These are phyloP conservation scores for Thermophis baileyi DNA, from an alignment of 2,113 vertebrate species.

Conservation along the genomic window DNA sequence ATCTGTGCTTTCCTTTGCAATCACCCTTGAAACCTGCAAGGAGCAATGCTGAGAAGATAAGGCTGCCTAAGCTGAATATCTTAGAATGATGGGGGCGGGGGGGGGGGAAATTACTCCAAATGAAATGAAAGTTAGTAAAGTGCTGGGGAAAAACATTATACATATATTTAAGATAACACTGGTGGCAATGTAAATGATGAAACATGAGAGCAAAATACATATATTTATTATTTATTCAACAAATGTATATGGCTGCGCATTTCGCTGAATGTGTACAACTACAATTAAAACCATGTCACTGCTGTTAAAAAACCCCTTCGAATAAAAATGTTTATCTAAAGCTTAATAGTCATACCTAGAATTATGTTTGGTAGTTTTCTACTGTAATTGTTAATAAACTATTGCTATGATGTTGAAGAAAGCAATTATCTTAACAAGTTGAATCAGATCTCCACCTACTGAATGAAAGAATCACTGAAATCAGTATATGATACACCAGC, in stretches of 20 bases:
- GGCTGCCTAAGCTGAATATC: background rate
- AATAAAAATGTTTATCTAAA: background rate
- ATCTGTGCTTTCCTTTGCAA: slow-evolving; percentile 16
- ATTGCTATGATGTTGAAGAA: background rate
- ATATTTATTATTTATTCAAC: background rate
- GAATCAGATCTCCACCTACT: background rate
- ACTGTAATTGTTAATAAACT: background rate
- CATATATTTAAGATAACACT: background rate
- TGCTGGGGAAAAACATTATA: background rate
- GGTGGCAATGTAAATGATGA: background rate
- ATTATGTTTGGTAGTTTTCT: background rate
- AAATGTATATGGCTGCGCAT: background rate
- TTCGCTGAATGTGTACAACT: background rate
- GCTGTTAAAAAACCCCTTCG: background rate
- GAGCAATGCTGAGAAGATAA: background rate
- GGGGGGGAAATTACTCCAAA: background rate
- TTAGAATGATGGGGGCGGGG: background rate
- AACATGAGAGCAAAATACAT: background rate
- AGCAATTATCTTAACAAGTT: background rate
- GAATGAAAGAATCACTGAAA: background rate
- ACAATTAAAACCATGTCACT: background rate
- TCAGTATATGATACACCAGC: background rate
- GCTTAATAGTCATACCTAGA: background rate
- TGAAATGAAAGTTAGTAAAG: background rate
- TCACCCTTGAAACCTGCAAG: slow-evolving; percentile 2